Evolutionary conservation across 2,113 vertebrate species (phyloP).

Genomic region (Gallinago paraguaiae): DNA sequence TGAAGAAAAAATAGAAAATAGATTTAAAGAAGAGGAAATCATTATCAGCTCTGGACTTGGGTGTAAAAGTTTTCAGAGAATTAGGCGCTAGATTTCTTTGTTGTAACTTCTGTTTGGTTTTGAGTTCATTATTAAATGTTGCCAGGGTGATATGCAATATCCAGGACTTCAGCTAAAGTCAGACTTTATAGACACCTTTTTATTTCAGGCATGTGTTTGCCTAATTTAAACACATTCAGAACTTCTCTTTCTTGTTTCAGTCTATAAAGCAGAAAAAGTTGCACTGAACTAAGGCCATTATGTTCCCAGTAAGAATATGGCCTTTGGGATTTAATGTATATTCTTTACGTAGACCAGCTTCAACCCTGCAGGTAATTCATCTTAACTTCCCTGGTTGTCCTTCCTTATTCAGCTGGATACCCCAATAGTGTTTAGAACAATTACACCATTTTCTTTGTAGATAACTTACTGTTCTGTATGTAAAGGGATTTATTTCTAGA

Average conservation of each 20-base stretch:
- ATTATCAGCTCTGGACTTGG: neutral
- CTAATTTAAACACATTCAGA: neutral
- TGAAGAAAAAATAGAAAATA: neutral
- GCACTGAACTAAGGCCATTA: neutral
- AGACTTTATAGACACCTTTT: neutral
- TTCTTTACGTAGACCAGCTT: neutral
- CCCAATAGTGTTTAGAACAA: neutral
- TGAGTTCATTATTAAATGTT: neutral
- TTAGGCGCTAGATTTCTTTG: neutral
- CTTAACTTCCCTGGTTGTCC: neutral
- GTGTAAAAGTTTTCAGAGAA: neutral
- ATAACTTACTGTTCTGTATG: neutral
- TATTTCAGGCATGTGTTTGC: neutral
- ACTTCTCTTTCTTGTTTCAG: neutral
- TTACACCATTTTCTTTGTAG: accelerated
- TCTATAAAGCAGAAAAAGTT: neutral
- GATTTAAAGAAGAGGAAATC: neutral
- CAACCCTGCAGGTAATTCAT: neutral
- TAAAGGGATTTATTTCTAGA: neutral
- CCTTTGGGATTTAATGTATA: neutral
- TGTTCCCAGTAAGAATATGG: neutral
- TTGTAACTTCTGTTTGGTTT: neutral
- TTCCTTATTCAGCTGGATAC: neutral
- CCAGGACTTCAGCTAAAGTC: neutral
- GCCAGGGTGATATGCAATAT: neutral